phyloP scores from a whole-genome alignment of 2,888 invertebrate genomes.

The Synergus japonicus region DNA sequence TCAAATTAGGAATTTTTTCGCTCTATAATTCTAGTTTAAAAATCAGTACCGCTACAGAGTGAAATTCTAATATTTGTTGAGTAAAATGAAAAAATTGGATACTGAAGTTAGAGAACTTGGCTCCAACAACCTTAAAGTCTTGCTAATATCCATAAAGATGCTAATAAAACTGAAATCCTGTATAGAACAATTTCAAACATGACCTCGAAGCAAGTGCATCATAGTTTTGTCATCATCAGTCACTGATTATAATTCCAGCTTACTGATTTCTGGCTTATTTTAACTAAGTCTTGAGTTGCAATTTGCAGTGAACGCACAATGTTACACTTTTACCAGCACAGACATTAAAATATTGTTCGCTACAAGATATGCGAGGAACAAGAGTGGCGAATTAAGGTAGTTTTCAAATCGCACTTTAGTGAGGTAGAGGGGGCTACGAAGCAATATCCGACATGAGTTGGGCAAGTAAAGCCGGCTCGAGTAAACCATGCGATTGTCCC shows the following conservation, averaged over 20 bases:
- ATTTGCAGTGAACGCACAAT: constrained; percentile 48
- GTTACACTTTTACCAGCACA: constrained; percentile 67
- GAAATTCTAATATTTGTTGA: no score
- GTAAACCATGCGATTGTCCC: constrained; percentile 80
- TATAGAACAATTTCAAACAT: neutral
- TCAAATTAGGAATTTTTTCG: no score
- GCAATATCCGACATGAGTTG: constrained; percentile 77
- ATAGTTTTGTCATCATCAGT: neutral
- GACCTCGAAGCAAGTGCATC: neutral
- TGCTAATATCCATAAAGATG: neutral
- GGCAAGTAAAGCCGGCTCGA: constrained; percentile 80
- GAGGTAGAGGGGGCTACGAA: constrained; percentile 74
- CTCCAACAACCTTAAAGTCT: neutral
- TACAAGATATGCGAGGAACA: constrained; percentile 63
- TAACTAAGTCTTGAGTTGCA: neutral
- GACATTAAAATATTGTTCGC: constrained; percentile 66
- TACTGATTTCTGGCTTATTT: neutral
- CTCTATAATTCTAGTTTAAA: no score
- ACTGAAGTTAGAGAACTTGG: no score
- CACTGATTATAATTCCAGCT: neutral
- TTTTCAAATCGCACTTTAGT: constrained; percentile 52
- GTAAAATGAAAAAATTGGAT: no score
- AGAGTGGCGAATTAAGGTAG: constrained; percentile 36
- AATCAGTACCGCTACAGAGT: no score
- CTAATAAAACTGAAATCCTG: neutral